A percentile compares a stretch with the other conserved stretches of the same genome.
Conservation (phyloP, 2,797 vertebrate genomes). For the Eupleurogrammus muticus region DNA sequence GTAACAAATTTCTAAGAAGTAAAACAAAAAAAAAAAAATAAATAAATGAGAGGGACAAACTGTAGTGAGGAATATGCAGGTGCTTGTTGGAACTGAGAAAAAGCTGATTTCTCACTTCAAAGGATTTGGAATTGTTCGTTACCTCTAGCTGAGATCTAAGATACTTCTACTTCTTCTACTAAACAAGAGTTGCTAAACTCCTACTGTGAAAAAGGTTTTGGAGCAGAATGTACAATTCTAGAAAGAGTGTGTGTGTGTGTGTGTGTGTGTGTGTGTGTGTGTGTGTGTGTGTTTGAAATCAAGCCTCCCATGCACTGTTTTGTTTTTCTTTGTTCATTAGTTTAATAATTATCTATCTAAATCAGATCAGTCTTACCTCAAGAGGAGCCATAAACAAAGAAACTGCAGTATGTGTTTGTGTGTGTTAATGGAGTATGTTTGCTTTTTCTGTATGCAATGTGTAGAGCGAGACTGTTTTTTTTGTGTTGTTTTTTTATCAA, state of each 20-base stretch:
- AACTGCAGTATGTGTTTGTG: slow-evolving; percentile 55
- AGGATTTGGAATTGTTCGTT: slow-evolving; percentile 74
- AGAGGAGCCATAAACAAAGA: slow-evolving; percentile 75
- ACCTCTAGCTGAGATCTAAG: slow-evolving; percentile 79
- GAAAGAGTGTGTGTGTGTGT: slow-evolving; percentile 57
- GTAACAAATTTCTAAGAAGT: slow-evolving; percentile 42
- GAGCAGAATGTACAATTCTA: slow-evolving; percentile 81
- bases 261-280: slow-evolving; percentile 40
- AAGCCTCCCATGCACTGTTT: slow-evolving; percentile 84
- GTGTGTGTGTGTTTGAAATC: slow-evolving; percentile 69
- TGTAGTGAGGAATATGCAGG: slow-evolving; percentile 62
- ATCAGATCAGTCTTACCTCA: slow-evolving; percentile 77
- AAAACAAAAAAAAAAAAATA: slow-evolving; percentile 30
- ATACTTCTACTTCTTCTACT: slow-evolving; percentile 77
- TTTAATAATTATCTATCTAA: slow-evolving; percentile 80
- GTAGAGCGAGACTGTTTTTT: slow-evolving; percentile 75
- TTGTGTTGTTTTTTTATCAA: slow-evolving; percentile 64
- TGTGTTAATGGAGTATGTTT: slow-evolving; percentile 52
- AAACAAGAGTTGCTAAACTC: slow-evolving; percentile 82
- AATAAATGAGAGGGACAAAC: slow-evolving; percentile 64
- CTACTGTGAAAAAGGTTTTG: slow-evolving; percentile 80
- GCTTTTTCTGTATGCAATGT: slow-evolving; percentile 75
- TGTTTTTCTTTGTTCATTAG: slow-evolving; percentile 81
- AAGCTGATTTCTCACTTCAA: slow-evolving; percentile 79
- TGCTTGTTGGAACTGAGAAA: slow-evolving; percentile 71